Base-by-base conservation (phyloP, 2,888 invertebrate genomes). In the Dioctria rufipes region DNA sequence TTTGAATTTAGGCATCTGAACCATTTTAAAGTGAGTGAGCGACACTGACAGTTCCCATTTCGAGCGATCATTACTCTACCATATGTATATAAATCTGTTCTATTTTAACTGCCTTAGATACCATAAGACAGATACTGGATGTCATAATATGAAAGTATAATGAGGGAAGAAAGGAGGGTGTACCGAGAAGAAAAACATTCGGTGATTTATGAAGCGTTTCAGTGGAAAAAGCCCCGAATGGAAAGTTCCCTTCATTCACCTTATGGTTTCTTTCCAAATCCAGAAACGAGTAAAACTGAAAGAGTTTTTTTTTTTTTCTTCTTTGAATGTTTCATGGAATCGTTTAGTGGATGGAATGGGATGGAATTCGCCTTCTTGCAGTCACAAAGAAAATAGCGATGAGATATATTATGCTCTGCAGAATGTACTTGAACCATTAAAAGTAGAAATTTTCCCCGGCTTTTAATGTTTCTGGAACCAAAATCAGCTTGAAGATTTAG, bases 131-230 rank as follows among this genome's bases (percentile, higher is more conserved):
- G 77, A 77, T 63, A 77, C 46, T 63, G 54, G 63, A 40, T 63
- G 77, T 37, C 77, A 63, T 63, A 77, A 63, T 77, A 77, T 77
- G 63, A 77, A 77, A 63, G 77, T 77, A 77, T 77, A 77, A 63
- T 77, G 63, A 63, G 63, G 46, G n/a, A 63, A 63, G 77, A 77
- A 63, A 49, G 58, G 49, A 25, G 63, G 63, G 63, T 77, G 77
- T 63, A 46, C 77, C 77, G 54, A 63, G 39, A 37, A 37, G 4
- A 60, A 42, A 51, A 49, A 37, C 43, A 46, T 9, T 46, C 77
- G 63, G 54, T 77, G 77, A 77, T 77, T 77, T 77, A 77, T 77
- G 77, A 42, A 37, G 77, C 63, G 61, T 49, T 63, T 63, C 77
- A 77, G 77, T 49, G 46, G 49, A 61, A 63, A 77, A 43, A 37